Evolutionary conservation across 2,113 vertebrate genomes (phyloP), one percentile per base, ranked within the genome.

Genomic region (Oreocharis arfaki): DNA sequence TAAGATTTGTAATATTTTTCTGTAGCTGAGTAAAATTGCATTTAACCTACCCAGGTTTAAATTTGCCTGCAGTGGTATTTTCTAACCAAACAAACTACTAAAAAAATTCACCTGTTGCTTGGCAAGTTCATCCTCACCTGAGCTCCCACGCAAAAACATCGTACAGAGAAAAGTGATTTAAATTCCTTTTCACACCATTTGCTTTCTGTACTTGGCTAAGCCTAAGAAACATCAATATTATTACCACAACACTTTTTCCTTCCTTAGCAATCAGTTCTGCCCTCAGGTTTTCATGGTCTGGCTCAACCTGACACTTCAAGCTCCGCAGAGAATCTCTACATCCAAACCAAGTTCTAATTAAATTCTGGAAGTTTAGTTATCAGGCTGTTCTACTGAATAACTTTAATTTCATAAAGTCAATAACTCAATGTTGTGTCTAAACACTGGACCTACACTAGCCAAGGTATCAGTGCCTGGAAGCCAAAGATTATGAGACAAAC

Each of bases 201-300:
- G 49, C 68, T 89, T 94, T 89, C 44, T 63, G 33, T 47, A 35
- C 56, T 84, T 71, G 90, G 59, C 55, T 79, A 60, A 78, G 19
- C 39, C n/a, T 20, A 49, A 57, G 53, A 85, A 94, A 86, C 2
- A 6, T 11, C 60, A 49, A n/a, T 63, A 57, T 89, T 76, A 73
- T 73, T 42, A 79, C 50, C 68, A 46, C 21, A 59, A 50, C 53
- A 21, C 17, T 87, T 94, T 42, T 10, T 12, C 57, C 86, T 90
- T 64, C 90, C 88, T 82, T 33, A 52, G 57, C 73, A 79, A 89
- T 90, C 93, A 92, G 69, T 91, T 96, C 87, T 69, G 44, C 75
- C 67, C 73, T 33, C 60, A 74, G 76, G 59, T 79, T 94, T 90
- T 60, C 82, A 64, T 30, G 53, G 60, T 71, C 90, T 65, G 88